phyloP scores from a whole-genome alignment of 2,797 vertebrate species.

The Mormyrus hasselquistii region DNA sequence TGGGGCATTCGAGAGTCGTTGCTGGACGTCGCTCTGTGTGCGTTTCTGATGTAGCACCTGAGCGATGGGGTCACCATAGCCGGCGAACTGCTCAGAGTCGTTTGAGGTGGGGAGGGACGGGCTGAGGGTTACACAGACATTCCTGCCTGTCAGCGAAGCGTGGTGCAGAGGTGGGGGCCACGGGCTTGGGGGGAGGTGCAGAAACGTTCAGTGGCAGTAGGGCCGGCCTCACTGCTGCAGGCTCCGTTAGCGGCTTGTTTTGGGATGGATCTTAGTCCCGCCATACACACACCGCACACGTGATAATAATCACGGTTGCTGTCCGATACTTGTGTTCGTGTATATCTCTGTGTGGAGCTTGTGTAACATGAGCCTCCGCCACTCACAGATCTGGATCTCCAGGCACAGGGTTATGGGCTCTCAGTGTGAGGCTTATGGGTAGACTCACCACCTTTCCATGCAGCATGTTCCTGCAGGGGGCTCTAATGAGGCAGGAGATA shows the following conservation, averaged over 20 bases:
- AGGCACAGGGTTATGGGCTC: not conserved
- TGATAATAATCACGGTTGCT: not conserved
- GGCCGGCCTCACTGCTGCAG: not conserved
- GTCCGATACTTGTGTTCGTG: not conserved
- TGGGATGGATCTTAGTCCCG: not conserved
- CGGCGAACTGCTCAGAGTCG: not conserved
- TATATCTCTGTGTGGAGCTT: not conserved
- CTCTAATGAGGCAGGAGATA: not conserved
- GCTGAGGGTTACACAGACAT: not conserved
- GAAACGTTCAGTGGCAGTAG: slow-evolving; percentile 20
- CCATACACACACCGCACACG: not conserved
- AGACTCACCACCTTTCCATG: slow-evolving; percentile 10
- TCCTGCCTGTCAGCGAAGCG: slow-evolving; percentile 19
- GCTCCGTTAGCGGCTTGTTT: not conserved
- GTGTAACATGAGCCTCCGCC: not conserved
- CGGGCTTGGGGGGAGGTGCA: slow-evolving; percentile 1
- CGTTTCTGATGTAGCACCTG: slow-evolving; percentile 12
- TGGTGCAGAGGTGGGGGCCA: slow-evolving; percentile 23
- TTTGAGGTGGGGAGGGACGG: not conserved
- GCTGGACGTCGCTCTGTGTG: not conserved
- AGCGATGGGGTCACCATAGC: not conserved
- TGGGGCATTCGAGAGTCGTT: not conserved
- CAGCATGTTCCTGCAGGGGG: slow-evolving; percentile 24
- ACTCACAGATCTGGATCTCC: not conserved
- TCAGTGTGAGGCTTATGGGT: slow-evolving; percentile 25